phyloP scores from a whole-genome alignment of 2,888 invertebrate species.

The Tipula unca region DNA sequence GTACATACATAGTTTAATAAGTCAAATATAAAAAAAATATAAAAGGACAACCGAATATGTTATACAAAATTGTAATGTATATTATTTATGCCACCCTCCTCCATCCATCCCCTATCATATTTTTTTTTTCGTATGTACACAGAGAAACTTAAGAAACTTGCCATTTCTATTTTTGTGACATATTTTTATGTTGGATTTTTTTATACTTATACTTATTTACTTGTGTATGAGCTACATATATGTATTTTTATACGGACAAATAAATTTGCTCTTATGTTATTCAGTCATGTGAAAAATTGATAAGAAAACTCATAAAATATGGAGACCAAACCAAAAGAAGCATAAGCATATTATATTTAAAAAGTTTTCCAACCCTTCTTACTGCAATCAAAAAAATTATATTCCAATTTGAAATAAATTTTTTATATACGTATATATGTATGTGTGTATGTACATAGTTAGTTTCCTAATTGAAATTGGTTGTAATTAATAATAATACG shows the following conservation, averaged over 20 bases:
- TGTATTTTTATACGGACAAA: neutral
- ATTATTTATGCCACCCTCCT: neutral
- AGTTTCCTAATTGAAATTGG: neutral
- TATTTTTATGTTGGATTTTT: conserved; percentile 2
- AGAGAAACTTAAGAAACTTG: neutral
- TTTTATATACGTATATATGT: neutral
- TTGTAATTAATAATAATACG: neutral
- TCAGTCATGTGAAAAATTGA: conserved; percentile 16
- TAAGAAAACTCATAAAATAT: conserved; percentile 16
- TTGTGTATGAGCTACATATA: too few species aligned
- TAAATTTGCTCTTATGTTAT: conserved; percentile 2
- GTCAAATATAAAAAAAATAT: neutral
- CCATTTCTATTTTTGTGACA: neutral
- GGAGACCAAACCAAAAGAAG: neutral
- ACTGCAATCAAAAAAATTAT: neutral
- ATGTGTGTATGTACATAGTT: too few species aligned
- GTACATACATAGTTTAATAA: conserved; percentile 14
- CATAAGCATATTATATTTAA: neutral
- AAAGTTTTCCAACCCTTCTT: neutral
- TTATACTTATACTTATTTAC: too few species aligned
- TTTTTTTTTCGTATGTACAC: neutral
- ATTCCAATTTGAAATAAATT: neutral
- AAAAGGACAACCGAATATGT: conserved; percentile 1
- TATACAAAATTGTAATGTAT: neutral
- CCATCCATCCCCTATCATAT: neutral